Evolutionary conservation across 2,888 invertebrate genomes (phyloP).

Genomic region (Zaprionus obscuricornis): DNA sequence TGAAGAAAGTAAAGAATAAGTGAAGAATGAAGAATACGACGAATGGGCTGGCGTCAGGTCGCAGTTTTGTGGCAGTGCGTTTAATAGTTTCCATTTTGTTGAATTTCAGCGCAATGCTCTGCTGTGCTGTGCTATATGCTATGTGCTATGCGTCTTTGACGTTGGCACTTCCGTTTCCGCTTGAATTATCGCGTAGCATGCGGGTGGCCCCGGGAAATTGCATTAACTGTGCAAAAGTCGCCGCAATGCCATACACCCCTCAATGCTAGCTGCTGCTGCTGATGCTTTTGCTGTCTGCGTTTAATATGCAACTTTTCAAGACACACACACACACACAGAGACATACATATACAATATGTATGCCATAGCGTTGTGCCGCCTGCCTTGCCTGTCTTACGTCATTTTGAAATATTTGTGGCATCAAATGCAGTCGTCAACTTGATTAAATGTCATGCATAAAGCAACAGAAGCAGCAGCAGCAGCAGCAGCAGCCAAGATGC

Average conservation of each 20-base stretch:
- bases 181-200: slow-evolving; percentile 75
- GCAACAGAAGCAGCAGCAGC: slow-evolving; percentile 66
- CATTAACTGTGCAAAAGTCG: slow-evolving; percentile 74
- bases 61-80: slow-evolving; percentile 63
- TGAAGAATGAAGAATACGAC: too few relatives aligned
- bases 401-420: slow-evolving; percentile 79
- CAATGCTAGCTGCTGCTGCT: slow-evolving; percentile 10
- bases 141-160: slow-evolving; percentile 72
- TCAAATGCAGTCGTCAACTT: slow-evolving; percentile 79
- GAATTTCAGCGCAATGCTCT: slow-evolving; percentile 49
- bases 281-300: slow-evolving; percentile 62
- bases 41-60: slow-evolving; percentile 29
- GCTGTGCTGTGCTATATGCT: too few relatives aligned
- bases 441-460: slow-evolving; percentile 79
- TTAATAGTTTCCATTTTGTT: slow-evolving; percentile 77
- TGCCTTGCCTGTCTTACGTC: slow-evolving; percentile 72
- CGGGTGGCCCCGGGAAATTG: slow-evolving; percentile 64
- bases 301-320: slow-evolving; percentile 75
- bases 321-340: slow-evolving; percentile 38
- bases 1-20: slow-evolving; percentile 3
- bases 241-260: slow-evolving; percentile 6
- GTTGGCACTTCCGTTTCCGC: slow-evolving; percentile 77
- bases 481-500: slow-evolving; percentile 41
- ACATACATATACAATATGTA: slow-evolving; percentile 9
- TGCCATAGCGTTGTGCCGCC: slow-evolving; percentile 20